These are phyloP conservation scores for Xenentodon cancila DNA, from an alignment of 2,797 vertebrate species.

Conservation along the genomic window DNA sequence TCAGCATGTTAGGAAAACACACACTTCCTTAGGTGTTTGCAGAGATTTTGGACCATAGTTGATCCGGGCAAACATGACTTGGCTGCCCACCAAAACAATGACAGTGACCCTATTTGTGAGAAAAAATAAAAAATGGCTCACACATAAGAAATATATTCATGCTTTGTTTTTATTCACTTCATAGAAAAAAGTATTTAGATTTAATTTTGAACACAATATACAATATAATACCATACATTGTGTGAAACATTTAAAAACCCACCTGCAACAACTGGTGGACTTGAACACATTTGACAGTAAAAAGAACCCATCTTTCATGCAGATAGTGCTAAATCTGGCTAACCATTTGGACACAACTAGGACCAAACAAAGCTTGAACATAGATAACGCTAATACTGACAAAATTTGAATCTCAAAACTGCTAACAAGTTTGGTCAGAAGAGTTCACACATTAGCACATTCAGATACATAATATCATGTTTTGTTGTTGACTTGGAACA, in stretches of 20 bases:
- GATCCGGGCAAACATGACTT: too few relatives aligned
- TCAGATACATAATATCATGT: constrained; percentile 90
- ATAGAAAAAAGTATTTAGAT: constrained; percentile 98
- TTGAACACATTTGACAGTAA: constrained; percentile 82
- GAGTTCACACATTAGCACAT: constrained; percentile 92
- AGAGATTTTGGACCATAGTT: too few relatives aligned
- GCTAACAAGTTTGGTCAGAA: constrained; percentile 90
- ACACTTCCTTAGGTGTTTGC: too few relatives aligned
- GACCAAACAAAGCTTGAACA: constrained; percentile 89
- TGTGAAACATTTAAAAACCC: constrained; percentile 93
- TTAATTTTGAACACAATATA: constrained; percentile 97
- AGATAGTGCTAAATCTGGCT: constrained; percentile 90
- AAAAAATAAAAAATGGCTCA: constrained; percentile 10
- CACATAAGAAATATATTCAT: constrained; percentile 84
- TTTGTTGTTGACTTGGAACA: constrained; percentile 80
- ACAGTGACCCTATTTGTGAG: constrained; percentile 35
- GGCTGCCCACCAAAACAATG: constrained; percentile 23
- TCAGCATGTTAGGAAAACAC: too few relatives aligned
- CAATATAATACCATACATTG: constrained; percentile 97
- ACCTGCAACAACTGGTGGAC: constrained; percentile 89
- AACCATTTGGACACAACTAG: constrained; percentile 89
- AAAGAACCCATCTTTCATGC: constrained; percentile 91
- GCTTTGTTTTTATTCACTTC: constrained; percentile 98
- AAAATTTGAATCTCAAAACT: constrained; percentile 87
- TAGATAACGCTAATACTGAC: constrained; percentile 89